These are phyloP conservation scores for Platerodrilus igneus DNA, from an alignment of 2,888 invertebrate species.

Conservation along the genomic window DNA sequence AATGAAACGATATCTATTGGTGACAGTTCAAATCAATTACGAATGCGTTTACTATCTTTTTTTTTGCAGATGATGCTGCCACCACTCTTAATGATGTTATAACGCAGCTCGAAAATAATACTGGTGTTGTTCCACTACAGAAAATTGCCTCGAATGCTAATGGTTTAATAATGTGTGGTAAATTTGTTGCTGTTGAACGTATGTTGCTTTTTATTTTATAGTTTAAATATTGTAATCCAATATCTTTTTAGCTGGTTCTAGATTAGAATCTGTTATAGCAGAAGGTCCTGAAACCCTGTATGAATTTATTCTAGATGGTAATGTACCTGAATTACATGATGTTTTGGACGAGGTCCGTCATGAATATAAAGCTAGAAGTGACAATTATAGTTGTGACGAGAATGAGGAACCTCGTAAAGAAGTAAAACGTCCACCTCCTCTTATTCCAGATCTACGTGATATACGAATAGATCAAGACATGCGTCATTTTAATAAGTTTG, in stretches of 20 bases:
- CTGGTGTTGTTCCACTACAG: slow-evolving; percentile 72
- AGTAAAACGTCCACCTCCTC: slow-evolving; percentile 7
- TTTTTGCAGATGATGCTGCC: slow-evolving; percentile 47
- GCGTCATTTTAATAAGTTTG: slow-evolving; percentile 24
- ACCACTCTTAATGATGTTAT: slow-evolving; percentile 61
- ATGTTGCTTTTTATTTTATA: slow-evolving; percentile 36
- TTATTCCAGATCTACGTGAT: slow-evolving; percentile 25
- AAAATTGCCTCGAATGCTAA: slow-evolving; percentile 70
- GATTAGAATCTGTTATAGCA: slow-evolving; percentile 68
- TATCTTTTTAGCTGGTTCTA: slow-evolving; percentile 60
- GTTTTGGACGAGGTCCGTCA: slow-evolving; percentile 68
- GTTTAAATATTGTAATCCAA: not conserved
- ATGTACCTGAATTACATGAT: slow-evolving; percentile 74
- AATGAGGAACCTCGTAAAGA: slow-evolving; percentile 9
- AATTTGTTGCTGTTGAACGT: slow-evolving; percentile 71
- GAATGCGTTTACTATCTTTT: too few species aligned
- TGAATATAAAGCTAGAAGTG: slow-evolving; percentile 47
- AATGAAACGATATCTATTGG: slow-evolving; percentile 70
- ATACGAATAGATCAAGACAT: slow-evolving; percentile 38
- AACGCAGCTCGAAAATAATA: slow-evolving; percentile 70
- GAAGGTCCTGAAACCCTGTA: slow-evolving; percentile 75
- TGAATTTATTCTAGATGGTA: slow-evolving; percentile 73
- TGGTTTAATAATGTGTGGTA: slow-evolving; percentile 73
- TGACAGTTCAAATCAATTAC: too few species aligned
- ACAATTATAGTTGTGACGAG: slow-evolving; percentile 50